A percentile compares a stretch with the other conserved stretches of the same genome.
phyloP scores from a whole-genome alignment of 2,888 invertebrate genomes.

The Eulithis testata region DNA sequence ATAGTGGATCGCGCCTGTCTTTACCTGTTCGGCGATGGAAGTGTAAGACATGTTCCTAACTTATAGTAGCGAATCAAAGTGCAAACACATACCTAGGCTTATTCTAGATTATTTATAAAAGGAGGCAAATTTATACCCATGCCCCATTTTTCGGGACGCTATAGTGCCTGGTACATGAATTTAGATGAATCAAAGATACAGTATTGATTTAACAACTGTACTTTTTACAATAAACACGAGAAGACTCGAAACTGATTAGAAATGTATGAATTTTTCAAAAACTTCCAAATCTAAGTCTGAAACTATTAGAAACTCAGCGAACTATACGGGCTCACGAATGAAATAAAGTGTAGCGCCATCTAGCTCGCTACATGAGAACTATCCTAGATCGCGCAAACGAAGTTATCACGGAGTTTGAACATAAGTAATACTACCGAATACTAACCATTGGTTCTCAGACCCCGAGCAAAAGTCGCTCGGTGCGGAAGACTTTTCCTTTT shows the following conservation, averaged over 20 bases:
- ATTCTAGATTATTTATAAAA: not conserved
- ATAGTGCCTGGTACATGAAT: not conserved
- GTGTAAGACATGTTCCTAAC: conserved; percentile 64
- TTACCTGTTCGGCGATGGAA: conserved; percentile 93
- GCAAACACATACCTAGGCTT: conserved; percentile 4
- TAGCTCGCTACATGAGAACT: no score
- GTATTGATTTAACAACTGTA: not conserved
- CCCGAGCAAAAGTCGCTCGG: no score
- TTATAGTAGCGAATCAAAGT: conserved; percentile 24
- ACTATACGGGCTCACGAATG: no score
- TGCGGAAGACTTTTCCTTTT: no score
- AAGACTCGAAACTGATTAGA: not conserved
- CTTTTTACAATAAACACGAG: not conserved
- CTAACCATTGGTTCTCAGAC: no score
- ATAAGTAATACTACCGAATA: no score
- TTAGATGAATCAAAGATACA: not conserved
- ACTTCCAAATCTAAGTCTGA: not conserved
- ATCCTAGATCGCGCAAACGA: no score
- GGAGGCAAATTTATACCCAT: not conserved
- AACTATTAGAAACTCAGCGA: not conserved
- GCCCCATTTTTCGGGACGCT: not conserved
- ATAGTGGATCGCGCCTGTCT: conserved; percentile 93
- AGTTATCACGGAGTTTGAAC: no score
- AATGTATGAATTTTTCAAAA: not conserved
- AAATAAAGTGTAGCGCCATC: no score